Percentiles rank a stretch among this genome's conserved stretches.
phyloP scores from a whole-genome alignment of 2,888 invertebrate species.

The Campoletis raptor region DNA sequence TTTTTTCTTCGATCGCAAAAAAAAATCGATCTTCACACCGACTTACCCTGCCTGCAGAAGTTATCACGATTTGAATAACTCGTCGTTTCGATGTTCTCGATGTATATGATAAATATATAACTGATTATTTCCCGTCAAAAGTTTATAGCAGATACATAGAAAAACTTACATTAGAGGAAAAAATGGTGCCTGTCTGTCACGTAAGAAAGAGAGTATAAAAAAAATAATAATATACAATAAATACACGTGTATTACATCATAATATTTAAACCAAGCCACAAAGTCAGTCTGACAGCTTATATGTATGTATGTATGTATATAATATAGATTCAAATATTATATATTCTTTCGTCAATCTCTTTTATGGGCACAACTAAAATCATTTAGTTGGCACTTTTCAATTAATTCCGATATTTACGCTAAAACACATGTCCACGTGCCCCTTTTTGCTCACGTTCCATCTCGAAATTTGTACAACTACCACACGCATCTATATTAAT shows the following conservation, averaged over 20 bases:
- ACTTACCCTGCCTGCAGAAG: not conserved
- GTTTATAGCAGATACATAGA: conserved; percentile 7
- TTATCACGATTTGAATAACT: not conserved
- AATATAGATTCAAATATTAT: conserved; percentile 46
- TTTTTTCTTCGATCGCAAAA: not conserved
- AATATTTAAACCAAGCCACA: conserved; percentile 52
- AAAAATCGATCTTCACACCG: not conserved
- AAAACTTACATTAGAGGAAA: conserved; percentile 2
- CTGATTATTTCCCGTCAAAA: conserved; percentile 1
- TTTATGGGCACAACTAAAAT: conserved; percentile 28
- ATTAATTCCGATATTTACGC: conserved; percentile 13
- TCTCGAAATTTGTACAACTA: conserved; percentile 26
- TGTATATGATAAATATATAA: conserved; percentile 3
- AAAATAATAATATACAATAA: conserved; percentile 59
- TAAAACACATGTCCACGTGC: conserved; percentile 43
- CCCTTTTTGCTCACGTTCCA: conserved; percentile 13
- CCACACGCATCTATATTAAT: conserved; percentile 12
- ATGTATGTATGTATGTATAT: conserved; percentile 40
- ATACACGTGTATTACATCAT: conserved; percentile 63
- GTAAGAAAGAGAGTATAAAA: conserved; percentile 61
- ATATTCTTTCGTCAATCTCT: conserved; percentile 2
- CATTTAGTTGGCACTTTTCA: conserved; percentile 54
- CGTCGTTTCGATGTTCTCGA: not conserved
- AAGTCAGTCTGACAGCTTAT: conserved; percentile 44
- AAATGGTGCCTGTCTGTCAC: conserved; percentile 26